Evolutionary conservation across 2,113 vertebrate species (phyloP), one percentile per base, ranked within the genome.

Genomic region (Zosterops japonicus): DNA sequence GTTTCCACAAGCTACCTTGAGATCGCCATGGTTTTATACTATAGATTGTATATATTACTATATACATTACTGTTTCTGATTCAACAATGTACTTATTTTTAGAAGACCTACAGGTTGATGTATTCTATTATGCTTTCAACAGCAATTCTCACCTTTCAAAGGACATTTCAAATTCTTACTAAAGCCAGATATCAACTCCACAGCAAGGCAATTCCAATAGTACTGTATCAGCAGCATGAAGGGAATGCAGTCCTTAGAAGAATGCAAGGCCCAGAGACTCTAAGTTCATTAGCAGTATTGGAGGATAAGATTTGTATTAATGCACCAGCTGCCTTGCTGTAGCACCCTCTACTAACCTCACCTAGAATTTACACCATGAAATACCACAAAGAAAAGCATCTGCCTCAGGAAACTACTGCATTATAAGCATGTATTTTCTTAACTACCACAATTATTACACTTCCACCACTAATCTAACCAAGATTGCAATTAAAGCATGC

Each of bases 61-160:
- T 4, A 69, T 27, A 23, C 52, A n/a, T 79, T 50, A 41, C 56
- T 36, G 15, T 44, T 87, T 76, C 53, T 69, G n/a, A 65, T 81
- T 92, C 60, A 80, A 56, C 19, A 55, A 28, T 3, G 8, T 42
- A 79, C 47, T 83, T 76, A 61, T 65, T 95, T 90, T 96, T 77
- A 84, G 49, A 76, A 94, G 68, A 91, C 46, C 23, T 31, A 71
- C 67, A 93, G 90, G 49, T 49, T 64, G 46, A 84, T 78, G 67
- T 83, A 89, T 61, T 67, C 31, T 84, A 13, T 61, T 71, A 77
- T 31, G 64, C 52, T 83, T 93, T 64, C 76, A 92, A 47, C 14
- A 53, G 14, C 60, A 83, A 61, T n/a, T 91, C 65, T 78, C 95
- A 95, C 83, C 68, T 96, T 76, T 87, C 65, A 92, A 83, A 94